Conservation (phyloP, 2,113 vertebrate genomes). For the Paedocypris sp. region DNA sequence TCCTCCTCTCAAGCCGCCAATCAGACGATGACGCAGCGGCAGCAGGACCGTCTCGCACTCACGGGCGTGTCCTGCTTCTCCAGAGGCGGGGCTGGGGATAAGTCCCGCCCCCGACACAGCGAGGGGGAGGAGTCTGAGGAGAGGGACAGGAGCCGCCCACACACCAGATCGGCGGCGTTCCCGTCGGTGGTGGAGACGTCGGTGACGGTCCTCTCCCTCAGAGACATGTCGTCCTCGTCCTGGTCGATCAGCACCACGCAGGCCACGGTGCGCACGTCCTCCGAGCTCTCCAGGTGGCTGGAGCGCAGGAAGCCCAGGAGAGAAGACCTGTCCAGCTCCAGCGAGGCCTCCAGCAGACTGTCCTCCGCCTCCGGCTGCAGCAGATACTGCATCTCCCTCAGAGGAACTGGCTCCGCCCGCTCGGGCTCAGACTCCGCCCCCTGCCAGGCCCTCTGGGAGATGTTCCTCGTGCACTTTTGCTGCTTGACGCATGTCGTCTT, state of each 20-base stretch:
- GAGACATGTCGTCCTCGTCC: constrained; percentile 85
- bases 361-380: constrained; percentile 3
- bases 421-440: constrained; percentile 41
- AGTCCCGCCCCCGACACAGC: constrained; percentile 51
- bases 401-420: not conserved
- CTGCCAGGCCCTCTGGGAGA: constrained; percentile 35
- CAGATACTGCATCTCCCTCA: constrained; percentile 7
- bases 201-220: constrained; percentile 86
- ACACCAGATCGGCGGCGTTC: constrained; percentile 81
- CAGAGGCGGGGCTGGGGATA: too few relatives aligned
- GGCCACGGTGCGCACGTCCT: constrained; percentile 72
- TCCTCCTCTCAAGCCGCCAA: too few relatives aligned
- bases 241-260: constrained; percentile 86
- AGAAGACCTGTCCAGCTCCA: constrained; percentile 14
- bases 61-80: constrained; percentile 19
- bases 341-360: not conserved
- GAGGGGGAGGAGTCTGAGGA: constrained; percentile 82
- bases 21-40: constrained; percentile 51
- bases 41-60: constrained; percentile 35
- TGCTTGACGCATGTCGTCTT: constrained; percentile 25
- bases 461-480: constrained; percentile 16
- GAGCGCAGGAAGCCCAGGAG: constrained; percentile 68
- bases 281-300: constrained; percentile 69
- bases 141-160: constrained; percentile 71
- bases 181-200: constrained; percentile 79